These are phyloP conservation scores for Pogonophryne albipinna DNA, from an alignment of 2,797 vertebrate genomes.

Conservation along the genomic window DNA sequence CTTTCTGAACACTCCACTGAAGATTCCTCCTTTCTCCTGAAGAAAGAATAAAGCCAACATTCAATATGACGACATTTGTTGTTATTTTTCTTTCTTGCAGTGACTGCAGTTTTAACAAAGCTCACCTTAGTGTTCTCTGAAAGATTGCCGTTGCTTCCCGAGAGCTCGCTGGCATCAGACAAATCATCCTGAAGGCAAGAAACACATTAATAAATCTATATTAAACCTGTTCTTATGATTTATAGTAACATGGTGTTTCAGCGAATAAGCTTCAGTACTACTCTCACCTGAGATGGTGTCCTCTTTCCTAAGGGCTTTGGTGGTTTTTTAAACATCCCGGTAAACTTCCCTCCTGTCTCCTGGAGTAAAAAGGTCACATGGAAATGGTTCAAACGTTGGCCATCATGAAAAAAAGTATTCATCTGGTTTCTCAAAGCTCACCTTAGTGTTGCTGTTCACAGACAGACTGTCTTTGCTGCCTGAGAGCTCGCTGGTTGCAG, in stretches of 20 bases:
- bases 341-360: slow-evolving; percentile 58
- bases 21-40: slow-evolving; percentile 73
- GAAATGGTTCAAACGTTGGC: background rate
- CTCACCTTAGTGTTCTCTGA: slow-evolving; percentile 61
- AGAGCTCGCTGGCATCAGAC: slow-evolving; percentile 29
- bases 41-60: background rate
- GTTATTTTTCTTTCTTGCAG: background rate
- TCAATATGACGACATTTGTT: background rate
- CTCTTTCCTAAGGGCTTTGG: slow-evolving; percentile 40
- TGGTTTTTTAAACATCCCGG: slow-evolving; percentile 62
- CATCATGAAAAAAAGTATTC: background rate
- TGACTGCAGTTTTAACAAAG: background rate
- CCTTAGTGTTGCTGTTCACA: slow-evolving; percentile 52
- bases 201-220: background rate
- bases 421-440: background rate
- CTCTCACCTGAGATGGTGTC: slow-evolving; percentile 60
- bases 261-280: background rate
- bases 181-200: slow-evolving; percentile 52
- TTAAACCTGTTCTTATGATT: background rate
- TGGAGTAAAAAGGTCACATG: slow-evolving; percentile 9
- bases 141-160: slow-evolving; percentile 60
- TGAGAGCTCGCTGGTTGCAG: slow-evolving; percentile 32
- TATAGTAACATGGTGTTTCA: background rate
- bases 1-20: slow-evolving; percentile 70
- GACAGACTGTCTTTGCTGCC: slow-evolving; percentile 48